phyloP scores from a whole-genome alignment of 2,797 vertebrate species.

The Sebastes kiyomatsui region DNA sequence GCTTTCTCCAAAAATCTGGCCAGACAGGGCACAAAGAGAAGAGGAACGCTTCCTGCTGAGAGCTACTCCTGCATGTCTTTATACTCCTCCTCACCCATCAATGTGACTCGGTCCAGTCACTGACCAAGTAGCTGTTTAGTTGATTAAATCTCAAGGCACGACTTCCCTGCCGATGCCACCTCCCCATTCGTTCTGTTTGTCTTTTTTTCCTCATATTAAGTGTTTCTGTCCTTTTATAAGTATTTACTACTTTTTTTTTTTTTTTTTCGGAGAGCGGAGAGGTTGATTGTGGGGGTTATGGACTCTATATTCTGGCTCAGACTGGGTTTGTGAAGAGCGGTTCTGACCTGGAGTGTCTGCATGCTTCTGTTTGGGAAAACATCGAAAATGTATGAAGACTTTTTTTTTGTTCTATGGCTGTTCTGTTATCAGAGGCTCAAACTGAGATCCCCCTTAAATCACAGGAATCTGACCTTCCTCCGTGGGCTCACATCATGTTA shows the following conservation, averaged over 20 bases:
- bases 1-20: constrained; percentile 45
- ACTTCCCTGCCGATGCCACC: constrained; percentile 16
- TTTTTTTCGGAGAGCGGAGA: not conserved
- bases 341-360: constrained; percentile 73
- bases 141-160: not conserved
- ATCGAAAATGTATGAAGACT: constrained; percentile 52
- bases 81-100: constrained; percentile 24
- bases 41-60: not conserved
- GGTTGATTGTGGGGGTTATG: constrained; percentile 22
- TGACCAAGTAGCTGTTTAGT: constrained; percentile 39
- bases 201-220: not conserved
- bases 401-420: constrained; percentile 84
- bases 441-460: constrained; percentile 75
- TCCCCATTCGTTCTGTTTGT: constrained; percentile 8
- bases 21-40: constrained; percentile 39
- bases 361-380: constrained; percentile 76
- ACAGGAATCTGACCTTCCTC: constrained; percentile 9
- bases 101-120: constrained; percentile 32
- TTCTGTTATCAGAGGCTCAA: constrained; percentile 84
- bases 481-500: not conserved
- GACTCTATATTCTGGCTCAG: constrained; percentile 79
- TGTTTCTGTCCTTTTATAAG: constrained; percentile 16
- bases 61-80: constrained; percentile 52
- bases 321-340: constrained; percentile 74
- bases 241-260: constrained; percentile 12